Evolutionary conservation across 1,140 invertebrate species (phyloP).

Genomic region (Caenorhabditis brenneri): DNA sequence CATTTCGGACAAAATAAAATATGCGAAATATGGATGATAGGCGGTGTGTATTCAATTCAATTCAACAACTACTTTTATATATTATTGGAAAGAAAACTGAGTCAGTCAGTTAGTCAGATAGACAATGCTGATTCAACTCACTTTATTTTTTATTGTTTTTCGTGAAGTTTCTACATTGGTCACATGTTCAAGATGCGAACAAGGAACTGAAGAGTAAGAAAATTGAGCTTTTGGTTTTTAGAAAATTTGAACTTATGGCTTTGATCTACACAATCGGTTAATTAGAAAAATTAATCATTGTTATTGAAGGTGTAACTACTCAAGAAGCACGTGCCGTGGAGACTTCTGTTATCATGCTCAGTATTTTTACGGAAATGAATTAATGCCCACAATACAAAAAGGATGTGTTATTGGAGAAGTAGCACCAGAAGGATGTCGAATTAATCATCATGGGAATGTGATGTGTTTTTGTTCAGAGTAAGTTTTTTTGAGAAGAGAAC

Average conservation of each 20-base stretch:
- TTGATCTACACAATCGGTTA: too few relatives aligned
- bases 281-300: not conserved
- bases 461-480: conserved; percentile 35
- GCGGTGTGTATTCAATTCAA: conserved; percentile 13
- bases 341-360: conserved; percentile 27
- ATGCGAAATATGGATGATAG: conserved; percentile 20
- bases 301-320: not conserved
- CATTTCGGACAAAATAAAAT: conserved; percentile 33
- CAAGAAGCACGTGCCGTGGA: conserved; percentile 2
- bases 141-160: not conserved
- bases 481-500: too few relatives aligned
- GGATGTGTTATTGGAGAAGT: conserved; percentile 22
- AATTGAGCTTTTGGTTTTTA: not conserved
- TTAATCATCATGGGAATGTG: conserved; percentile 22
- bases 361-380: conserved; percentile 27
- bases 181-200: conserved; percentile 27
- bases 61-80: not conserved
- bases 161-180: not conserved
- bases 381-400: conserved; percentile 32
- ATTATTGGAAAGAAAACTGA: not conserved
- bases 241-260: too few relatives aligned
- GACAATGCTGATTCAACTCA: conserved; percentile 10
- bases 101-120: not conserved
- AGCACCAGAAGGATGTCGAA: conserved; percentile 3
- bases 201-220: conserved; percentile 22